These are phyloP conservation scores for Dendrocincla tyrannina DNA, from an alignment of 2,797 vertebrate genomes.

Conservation along the genomic window DNA sequence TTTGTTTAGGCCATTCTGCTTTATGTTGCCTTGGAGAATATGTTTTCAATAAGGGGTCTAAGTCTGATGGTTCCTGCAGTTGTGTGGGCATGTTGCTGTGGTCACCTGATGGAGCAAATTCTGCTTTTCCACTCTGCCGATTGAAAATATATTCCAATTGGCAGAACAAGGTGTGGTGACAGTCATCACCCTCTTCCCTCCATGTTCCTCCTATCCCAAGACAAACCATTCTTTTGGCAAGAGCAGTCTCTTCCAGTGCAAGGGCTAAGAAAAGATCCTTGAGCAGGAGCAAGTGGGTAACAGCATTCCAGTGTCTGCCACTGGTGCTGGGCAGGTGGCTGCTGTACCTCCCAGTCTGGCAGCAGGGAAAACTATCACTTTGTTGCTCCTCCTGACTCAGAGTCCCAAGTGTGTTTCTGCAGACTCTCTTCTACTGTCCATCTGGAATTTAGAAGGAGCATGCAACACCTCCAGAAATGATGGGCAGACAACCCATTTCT, in stretches of 20 bases:
- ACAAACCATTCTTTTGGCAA: not conserved
- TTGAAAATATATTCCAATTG: not conserved
- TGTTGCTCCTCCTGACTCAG: not conserved
- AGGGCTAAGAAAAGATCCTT: not conserved
- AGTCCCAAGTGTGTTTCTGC: not conserved
- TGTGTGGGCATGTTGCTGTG: rapidly evolving
- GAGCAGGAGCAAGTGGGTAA: not conserved
- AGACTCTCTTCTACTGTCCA: not conserved
- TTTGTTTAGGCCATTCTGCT: not conserved
- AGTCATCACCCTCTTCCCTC: not conserved
- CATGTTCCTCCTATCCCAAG: not conserved
- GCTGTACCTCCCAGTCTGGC: not conserved
- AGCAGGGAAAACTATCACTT: not conserved
- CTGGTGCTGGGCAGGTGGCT: not conserved
- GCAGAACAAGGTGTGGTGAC: not conserved
- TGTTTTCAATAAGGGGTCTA: not conserved
- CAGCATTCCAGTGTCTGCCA: not conserved
- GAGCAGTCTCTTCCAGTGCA: not conserved
- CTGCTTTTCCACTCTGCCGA: not conserved
- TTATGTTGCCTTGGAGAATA: not conserved
- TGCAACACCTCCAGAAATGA: not conserved
- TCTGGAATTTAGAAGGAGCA: not conserved
- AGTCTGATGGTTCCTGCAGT: not conserved
- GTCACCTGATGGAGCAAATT: not conserved
- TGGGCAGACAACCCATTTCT: not conserved